Percentiles rank a stretch among this genome's conserved stretches.
These are phyloP conservation scores for Latheticus oryzae DNA, from an alignment of 2,888 invertebrate genomes.

Conservation along the genomic window DNA sequence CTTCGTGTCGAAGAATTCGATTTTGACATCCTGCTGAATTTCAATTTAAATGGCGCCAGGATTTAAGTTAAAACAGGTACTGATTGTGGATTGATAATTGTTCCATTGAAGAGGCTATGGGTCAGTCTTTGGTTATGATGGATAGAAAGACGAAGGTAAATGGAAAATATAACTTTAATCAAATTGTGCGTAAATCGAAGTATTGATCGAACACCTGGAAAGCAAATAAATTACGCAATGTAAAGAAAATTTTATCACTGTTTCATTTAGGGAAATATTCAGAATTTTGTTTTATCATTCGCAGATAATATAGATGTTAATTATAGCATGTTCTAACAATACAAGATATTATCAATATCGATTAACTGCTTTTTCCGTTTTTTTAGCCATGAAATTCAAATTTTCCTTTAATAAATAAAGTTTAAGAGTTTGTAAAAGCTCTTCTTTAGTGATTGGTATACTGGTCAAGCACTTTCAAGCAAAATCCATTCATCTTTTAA, in stretches of 20 bases:
- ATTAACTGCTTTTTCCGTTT: no score
- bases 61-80: conserved; percentile 23
- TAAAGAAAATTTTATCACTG: no score
- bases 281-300: not conserved
- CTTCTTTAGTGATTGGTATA: conserved; percentile 22
- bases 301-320: no score
- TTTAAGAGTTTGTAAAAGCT: conserved; percentile 20
- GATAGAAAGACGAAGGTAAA: conserved; percentile 27
- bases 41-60: conserved; percentile 66
- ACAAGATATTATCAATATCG: no score
- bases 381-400: conserved; percentile 14
- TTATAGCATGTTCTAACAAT: no score
- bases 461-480: conserved; percentile 21
- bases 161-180: conserved; percentile 29
- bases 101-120: conserved; percentile 2
- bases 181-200: conserved; percentile 13
- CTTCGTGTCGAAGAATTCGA: conserved; percentile 64
- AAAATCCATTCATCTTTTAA: conserved; percentile 22
- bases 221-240: conserved; percentile 34
- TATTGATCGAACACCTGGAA: conserved; percentile 35
- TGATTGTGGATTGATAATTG: no score
- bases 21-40: conserved; percentile 65
- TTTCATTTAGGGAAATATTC: not conserved
- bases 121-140: conserved; percentile 28
- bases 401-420: conserved; percentile 22